Base-by-base conservation (phyloP, 2,888 invertebrate genomes). In the Pandemis heparana region DNA sequence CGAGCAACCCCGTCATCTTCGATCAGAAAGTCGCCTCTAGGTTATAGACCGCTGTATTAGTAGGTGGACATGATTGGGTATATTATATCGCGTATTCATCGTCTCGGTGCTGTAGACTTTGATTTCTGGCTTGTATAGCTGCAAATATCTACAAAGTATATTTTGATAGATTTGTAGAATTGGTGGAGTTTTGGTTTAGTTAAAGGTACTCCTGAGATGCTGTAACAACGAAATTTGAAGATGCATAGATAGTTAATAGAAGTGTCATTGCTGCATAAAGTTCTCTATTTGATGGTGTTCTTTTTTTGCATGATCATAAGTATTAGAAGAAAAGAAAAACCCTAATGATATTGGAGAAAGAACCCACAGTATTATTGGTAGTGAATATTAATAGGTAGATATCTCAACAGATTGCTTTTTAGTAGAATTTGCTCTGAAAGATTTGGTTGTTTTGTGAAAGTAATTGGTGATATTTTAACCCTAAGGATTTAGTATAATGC, bases 1-100 rank as follows among this genome's bases (percentile, higher is more conserved):
- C 78, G 9, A 79, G 74, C 12, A 92, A 91, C 79, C 69, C 82
- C 0, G 91, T 91, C n/a, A 82, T 92, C 1, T 69, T 87, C 18
- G 84, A 85, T 62, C 78, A 83, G 18, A 80, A 77, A 56, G 67
- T 82, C 8, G 51, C 81, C 16, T 82, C 86, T 60, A 83, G 85
- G 56, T 77, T 90, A 69, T 90, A 86, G 77, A 46, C 12, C 12
- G 60, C n/a, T 16, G 18, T 18, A 1, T 53, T n/a, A 7, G 53
- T 32, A 32, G 23, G 23, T 32, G 23, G 1, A 23, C 1, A 23
- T 23, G 1, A 23, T 23, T 23, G 23, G 23, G 23, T 23, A 23
- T 23, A 23, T 7, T 14, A 53, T 53, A 16, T 8, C 18, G 16
- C 51, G 18, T 53, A 53, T 8, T 16, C 16, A 53, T 53, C 51